Evolutionary conservation across 2,888 invertebrate genomes (phyloP), one percentile per base, ranked within the genome.

Genomic region (Polyommatus iphigenia): DNA sequence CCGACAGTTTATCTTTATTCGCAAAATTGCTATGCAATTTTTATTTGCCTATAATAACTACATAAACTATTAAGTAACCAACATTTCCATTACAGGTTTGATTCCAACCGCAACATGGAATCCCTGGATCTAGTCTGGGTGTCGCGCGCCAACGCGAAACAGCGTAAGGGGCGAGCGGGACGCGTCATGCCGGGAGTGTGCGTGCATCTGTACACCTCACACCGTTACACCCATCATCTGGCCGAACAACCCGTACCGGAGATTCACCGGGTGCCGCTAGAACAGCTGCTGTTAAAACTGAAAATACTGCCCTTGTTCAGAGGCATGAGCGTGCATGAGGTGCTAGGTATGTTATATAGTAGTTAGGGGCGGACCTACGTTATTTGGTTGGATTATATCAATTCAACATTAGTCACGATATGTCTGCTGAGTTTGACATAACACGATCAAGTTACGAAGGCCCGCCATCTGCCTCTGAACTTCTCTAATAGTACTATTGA

Each of bases 141-240:
- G 8, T 98, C 99, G 0, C 95, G 96, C 62, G 98, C 99, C 0
- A 99, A 98, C 90, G 98, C 98, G 0, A 94, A 97, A 81, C 99
- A 99, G 86, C 95, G 99, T 50, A 96, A 96, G 85, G 99, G 99
- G 46, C 95, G 99, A 75, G 98, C 99, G 18, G 99, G 99, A 0
- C 96, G 99, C 78, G 98, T 98, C 3, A 97, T 96, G 95, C 95
- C 97, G 0, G 99, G 99, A 0, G 96, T 98, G 41, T 98, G 97
- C 85, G 95, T 98, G 78, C 98, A 99, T 85, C 91, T 99, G 76
- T 99, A 97, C 88, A 98, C 98, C 0, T 95, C 96, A 0, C 96
- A 96, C 82, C 95, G 97, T 71, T 96, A 95, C 86, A 88, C 92
- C 50, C 88, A 96, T 82, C 95, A 96, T 79, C 91, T 98, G 80